Base-by-base conservation (phyloP, 35 echinoderm and acorn worm species). In the Ptychodera flava region DNA sequence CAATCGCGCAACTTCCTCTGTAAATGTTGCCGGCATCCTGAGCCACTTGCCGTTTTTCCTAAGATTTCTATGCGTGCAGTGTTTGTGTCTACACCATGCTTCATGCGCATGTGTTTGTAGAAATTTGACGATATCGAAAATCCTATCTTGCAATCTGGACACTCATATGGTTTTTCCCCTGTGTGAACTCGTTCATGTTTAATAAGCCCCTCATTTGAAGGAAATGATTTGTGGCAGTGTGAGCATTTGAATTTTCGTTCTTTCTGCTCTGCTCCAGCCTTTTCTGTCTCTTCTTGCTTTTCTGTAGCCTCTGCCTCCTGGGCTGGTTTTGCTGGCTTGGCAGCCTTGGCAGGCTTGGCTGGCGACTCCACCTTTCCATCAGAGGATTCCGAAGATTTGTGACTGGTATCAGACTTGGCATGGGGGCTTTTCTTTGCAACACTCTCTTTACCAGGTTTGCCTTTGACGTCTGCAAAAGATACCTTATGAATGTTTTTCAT, bases 141-240 rank as follows among this genome's bases (percentile, higher is more conserved):
- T 22, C 22, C 22, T 64, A 64, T 64, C 6, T 64, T 22, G 22
- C 45, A 64, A 6, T 22, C 22, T 12, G 45, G 6, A 64, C 45
- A 64, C 45, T 64, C 6, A 22, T 12, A 64, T 22, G 45, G 87
- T 29, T 35, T 79, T 30, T 81, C 78, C 12, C 87, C 87, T 0
- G 87, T 88, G 31, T 81, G 87, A 22, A 80, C 32, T 31, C 35
- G 35, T 31, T 80, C 78, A 64, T 88, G 87, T 29, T 80, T 28
- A 22, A 33, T 35, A 15, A 88, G 34, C 0, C 75, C 77, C 2
- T 29, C 35, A 16, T 81, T 88, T 29, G 16, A 88, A 75, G 45
- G 79, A 34, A 88, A 88, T 15, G 79, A 37, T 82, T 88, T 88
- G 31, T 36, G 37, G 33, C 87, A 88, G 1, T 52, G n/a, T 27